Evolutionary conservation across 2,113 vertebrate genomes (phyloP).

Genomic region (Elachura formosa): DNA sequence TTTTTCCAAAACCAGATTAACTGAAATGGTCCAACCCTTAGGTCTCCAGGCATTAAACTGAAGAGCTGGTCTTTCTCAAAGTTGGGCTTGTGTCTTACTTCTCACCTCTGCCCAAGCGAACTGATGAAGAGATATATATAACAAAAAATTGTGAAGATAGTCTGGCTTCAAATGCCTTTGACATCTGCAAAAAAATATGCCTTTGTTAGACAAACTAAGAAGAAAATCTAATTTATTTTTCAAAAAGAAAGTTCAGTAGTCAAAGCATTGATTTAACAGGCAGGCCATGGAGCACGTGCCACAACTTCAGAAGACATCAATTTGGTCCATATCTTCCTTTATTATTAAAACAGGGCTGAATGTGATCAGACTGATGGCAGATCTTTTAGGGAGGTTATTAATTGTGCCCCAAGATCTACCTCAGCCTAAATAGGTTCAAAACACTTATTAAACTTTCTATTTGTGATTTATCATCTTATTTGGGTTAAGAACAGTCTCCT

Average conservation of each 20-base stretch:
- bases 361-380: neutral
- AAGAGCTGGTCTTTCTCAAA: neutral
- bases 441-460: neutral
- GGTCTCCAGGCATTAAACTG: neutral
- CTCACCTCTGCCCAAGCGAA: neutral
- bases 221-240: neutral
- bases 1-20: neutral
- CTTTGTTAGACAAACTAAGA: neutral
- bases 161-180: neutral
- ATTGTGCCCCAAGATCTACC: neutral
- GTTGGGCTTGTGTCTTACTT: neutral
- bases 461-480: neutral
- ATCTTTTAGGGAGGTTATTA: neutral
- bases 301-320: neutral
- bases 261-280: neutral
- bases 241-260: neutral
- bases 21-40: neutral
- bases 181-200: neutral
- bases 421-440: neutral
- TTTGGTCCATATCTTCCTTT: neutral
- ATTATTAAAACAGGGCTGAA: neutral
- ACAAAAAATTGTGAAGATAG: neutral
- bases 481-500: neutral
- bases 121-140: neutral
- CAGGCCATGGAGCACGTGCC: rapidly evolving